Evolutionary conservation across 2,797 vertebrate species (phyloP).

Genomic region (Mionectes olivaceus): DNA sequence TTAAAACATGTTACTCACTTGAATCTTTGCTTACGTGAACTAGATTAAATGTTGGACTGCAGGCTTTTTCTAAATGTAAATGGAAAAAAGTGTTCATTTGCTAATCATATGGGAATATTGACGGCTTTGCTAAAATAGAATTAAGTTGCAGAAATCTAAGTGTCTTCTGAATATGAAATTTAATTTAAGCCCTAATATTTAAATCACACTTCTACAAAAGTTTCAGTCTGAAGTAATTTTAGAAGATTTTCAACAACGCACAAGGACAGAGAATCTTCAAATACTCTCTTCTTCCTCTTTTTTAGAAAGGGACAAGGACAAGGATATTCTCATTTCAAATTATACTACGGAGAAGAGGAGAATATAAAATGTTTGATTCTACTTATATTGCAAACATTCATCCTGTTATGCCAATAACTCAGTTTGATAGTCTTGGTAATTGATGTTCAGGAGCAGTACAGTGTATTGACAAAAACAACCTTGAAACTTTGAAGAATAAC

Average conservation of each 20-base stretch:
- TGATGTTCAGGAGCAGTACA: neutral
- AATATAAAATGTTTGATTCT: constrained; percentile 18
- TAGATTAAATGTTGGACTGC: neutral
- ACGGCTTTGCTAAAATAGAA: neutral
- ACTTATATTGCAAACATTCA: constrained; percentile 12
- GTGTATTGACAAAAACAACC: neutral
- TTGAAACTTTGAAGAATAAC: neutral
- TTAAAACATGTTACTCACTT: neutral
- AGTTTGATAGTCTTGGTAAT: neutral
- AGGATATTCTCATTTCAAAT: constrained; percentile 12
- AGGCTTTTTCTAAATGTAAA: neutral
- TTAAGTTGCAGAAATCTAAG: neutral
- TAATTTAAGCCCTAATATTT: neutral
- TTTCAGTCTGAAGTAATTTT: neutral
- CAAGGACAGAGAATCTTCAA: neutral
- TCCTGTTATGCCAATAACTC: constrained; percentile 2
- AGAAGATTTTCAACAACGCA: neutral
- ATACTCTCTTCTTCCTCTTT: neutral
- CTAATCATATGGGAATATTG: neutral
- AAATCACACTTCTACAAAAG: neutral
- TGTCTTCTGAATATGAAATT: neutral
- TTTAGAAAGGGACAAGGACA: neutral
- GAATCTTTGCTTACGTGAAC: neutral
- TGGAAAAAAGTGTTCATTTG: neutral
- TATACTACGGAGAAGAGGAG: neutral